Evolutionary conservation across 2,888 invertebrate species (phyloP).

Genomic region (Exocentrus adspersus): DNA sequence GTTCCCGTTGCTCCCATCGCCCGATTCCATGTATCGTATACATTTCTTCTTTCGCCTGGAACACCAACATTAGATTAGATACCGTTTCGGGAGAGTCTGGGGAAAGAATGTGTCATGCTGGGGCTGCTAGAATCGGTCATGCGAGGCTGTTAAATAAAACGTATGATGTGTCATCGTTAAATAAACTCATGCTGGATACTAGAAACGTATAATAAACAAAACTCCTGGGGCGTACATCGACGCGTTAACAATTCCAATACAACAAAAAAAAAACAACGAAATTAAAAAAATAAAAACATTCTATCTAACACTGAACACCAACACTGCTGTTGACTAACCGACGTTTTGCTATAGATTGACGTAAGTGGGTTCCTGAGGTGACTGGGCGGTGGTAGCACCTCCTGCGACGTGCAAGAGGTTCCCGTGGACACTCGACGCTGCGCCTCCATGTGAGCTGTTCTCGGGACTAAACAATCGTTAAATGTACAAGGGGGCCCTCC

Average conservation of each 20-base stretch:
- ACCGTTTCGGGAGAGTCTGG: background rate
- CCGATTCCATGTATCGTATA: constrained; percentile 93
- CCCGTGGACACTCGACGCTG: constrained; percentile 60
- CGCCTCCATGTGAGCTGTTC: constrained; percentile 60
- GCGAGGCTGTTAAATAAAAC: no score
- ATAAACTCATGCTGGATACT: constrained; percentile 16
- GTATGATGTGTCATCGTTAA: no score
- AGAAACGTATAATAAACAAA: constrained; percentile 5
- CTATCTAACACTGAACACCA: constrained; percentile 54
- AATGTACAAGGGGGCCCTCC: constrained; percentile 62
- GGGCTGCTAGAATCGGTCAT: constrained; percentile 15
- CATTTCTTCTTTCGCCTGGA: constrained; percentile 96
- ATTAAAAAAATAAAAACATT: no score
- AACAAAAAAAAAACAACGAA: constrained; percentile 12
- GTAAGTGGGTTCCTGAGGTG: constrained; percentile 90
- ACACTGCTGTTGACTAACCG: constrained; percentile 65
- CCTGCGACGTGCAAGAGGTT: constrained; percentile 65
- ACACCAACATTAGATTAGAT: constrained; percentile 46
- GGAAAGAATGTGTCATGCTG: no score
- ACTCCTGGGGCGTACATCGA: constrained; percentile 5
- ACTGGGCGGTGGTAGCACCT: constrained; percentile 70
- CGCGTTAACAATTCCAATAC: constrained; percentile 2
- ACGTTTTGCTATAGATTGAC: constrained; percentile 85
- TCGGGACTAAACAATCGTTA: constrained; percentile 66
- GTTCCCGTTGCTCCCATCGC: constrained; percentile 71